phyloP scores from a whole-genome alignment of 2,888 invertebrate species.

The Eristalis pertinax region DNA sequence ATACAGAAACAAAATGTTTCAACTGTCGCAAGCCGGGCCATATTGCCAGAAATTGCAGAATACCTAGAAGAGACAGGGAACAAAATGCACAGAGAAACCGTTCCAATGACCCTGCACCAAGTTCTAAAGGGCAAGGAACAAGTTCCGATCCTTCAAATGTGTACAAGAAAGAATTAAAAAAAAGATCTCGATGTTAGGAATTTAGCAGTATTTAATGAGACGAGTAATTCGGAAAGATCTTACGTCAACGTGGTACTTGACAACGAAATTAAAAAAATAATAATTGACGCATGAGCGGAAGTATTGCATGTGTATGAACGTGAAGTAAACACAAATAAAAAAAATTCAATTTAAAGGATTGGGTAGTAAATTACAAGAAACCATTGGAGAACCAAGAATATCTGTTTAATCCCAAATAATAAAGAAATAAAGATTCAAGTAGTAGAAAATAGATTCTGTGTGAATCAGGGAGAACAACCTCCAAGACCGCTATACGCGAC shows the following conservation, averaged over 20 bases:
- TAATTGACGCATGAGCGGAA: slow-evolving; percentile 22
- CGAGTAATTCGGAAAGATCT: slow-evolving; percentile 30
- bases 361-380: slow-evolving; percentile 19
- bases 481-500: too few species aligned
- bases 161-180: slow-evolving; percentile 1
- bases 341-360: slow-evolving; percentile 30
- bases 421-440: slow-evolving; percentile 19
- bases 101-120: background rate
- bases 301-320: slow-evolving; percentile 19
- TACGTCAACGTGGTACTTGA: slow-evolving; percentile 9
- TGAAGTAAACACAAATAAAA: slow-evolving; percentile 11
- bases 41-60: slow-evolving; percentile 1
- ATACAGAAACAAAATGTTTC: background rate
- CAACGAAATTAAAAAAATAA: slow-evolving; percentile 10
- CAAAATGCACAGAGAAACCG: background rate
- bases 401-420: slow-evolving; percentile 26
- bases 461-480: too few species aligned
- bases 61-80: background rate
- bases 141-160: background rate
- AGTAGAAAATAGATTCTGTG: slow-evolving; percentile 16
- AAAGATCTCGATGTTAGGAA: background rate
- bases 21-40: background rate
- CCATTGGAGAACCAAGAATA: slow-evolving; percentile 11
- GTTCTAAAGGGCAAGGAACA: background rate
- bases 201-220: background rate